Evolutionary conservation across 2,888 invertebrate genomes (phyloP), one percentile per base, ranked within the genome.

Genomic region (Parnassius apollo): DNA sequence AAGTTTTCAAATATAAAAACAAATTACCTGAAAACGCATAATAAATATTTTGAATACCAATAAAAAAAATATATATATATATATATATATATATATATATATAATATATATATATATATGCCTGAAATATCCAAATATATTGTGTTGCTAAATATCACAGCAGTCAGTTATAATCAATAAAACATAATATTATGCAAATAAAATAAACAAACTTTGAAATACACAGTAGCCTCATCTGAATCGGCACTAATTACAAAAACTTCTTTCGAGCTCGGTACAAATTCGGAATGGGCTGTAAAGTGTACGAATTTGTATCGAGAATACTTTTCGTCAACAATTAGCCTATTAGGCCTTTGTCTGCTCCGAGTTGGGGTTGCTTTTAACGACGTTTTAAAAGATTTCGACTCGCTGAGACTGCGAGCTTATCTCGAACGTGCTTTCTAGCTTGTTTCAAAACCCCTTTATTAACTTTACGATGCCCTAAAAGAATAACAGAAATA

Each of bases 341-440:
- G 87, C 80, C 81, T 76, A 83, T 82, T 80, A 81, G 80, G 84
- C 84, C 82, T 87, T 90, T 88, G 90, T 89, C 88, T 88, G 84
- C 73, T 73, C 73, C 74, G 77, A 75, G 78, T 81, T 75, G 82
- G 86, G 88, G 88, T 86, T 82, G 83, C 82, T 78, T 91, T 91
- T 91, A 91, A 91, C 88, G 89, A 90, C 83, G 85, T 90, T 90
- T 91, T 91, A 90, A 91, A 89, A 91, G 90, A 91, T 91, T 88
- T 80, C 80, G 78, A 83, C 82, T 80, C 81, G 71, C 68, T 71
- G 81, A 81, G 82, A 81, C 81, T 77, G 78, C 79, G 78, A 77
- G 88, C 86, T 90, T 90, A 91, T 90, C 88, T 86, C 81, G 82
- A 83, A 85, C 86, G 83, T 82, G 83, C 85, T 81, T 18, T 76